Evolutionary conservation across 2,888 invertebrate species (phyloP).

Genomic region (Apamea epomidion): DNA sequence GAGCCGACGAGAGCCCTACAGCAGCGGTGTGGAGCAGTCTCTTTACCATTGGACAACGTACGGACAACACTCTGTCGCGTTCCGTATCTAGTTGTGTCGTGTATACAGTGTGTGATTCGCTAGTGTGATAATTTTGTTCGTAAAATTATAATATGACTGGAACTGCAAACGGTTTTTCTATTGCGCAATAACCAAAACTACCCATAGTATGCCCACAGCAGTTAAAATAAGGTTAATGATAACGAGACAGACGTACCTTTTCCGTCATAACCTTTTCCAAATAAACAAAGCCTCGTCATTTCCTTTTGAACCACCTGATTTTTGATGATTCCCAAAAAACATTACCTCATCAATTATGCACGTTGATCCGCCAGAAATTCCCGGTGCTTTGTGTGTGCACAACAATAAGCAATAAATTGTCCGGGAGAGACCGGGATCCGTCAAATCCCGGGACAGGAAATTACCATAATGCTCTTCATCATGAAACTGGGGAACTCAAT

Average conservation of each 20-base stretch:
- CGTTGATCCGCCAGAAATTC: conserved; percentile 52
- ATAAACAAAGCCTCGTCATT: conserved; percentile 6
- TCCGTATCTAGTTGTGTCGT: no score
- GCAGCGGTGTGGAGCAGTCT: not conserved
- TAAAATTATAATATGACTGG: not conserved
- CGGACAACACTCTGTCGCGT: no score
- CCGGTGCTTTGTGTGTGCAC: conserved; percentile 52
- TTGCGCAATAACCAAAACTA: not conserved
- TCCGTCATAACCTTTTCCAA: not conserved
- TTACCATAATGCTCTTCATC: conserved; percentile 67
- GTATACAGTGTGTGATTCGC: no score
- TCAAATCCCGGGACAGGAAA: conserved; percentile 63
- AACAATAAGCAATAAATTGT: conserved; percentile 69
- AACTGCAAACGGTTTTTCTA: not conserved
- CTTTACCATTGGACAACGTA: not conserved
- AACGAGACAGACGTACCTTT: not conserved
- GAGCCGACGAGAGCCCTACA: not conserved
- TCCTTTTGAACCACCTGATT: conserved; percentile 12
- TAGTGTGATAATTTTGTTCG: not conserved
- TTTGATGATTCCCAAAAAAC: conserved; percentile 41
- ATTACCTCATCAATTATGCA: conserved; percentile 59
- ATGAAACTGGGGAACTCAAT: conserved; percentile 57
- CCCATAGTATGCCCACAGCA: not conserved
- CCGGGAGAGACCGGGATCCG: conserved; percentile 60
- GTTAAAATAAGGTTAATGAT: not conserved